A percentile compares a stretch with the other conserved stretches of the same genome.
phyloP scores from a whole-genome alignment of 2,888 invertebrate genomes.

The Yponomeuta sedellus region DNA sequence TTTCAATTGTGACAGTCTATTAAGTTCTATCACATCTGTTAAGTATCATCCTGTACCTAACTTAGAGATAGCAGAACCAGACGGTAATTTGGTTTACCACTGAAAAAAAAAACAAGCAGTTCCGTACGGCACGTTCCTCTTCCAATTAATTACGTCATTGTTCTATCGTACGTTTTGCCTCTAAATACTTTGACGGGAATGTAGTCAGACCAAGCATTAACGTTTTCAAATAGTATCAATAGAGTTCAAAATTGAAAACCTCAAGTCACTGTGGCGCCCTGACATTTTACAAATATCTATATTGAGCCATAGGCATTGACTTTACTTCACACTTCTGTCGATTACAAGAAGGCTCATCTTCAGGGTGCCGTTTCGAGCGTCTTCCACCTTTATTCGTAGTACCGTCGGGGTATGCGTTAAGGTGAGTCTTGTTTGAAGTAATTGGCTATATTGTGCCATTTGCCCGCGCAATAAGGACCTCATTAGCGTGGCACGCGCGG shows the following conservation, averaged over 20 bases:
- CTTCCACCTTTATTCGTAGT: background rate
- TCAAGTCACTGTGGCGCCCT: too few relatives aligned
- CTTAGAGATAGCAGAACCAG: slow-evolving; percentile 36
- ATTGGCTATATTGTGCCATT: slow-evolving; percentile 54
- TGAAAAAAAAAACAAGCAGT: background rate
- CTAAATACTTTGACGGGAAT: background rate
- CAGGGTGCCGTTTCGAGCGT: background rate
- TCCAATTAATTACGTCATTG: background rate
- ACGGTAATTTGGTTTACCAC: slow-evolving; percentile 1
- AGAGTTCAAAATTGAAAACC: too few relatives aligned
- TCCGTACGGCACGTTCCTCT: background rate
- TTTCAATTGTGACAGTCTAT: too few relatives aligned
- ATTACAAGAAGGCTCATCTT: background rate
- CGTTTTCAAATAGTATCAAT: too few relatives aligned
- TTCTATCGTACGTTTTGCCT: background rate
- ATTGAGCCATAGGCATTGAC: too few relatives aligned
- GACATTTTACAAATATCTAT: too few relatives aligned
- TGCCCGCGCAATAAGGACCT: slow-evolving; percentile 25
- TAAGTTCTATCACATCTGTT: too few relatives aligned
- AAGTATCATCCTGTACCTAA: slow-evolving; percentile 16
- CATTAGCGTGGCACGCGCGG: slow-evolving; percentile 21
- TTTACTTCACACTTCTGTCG: background rate
- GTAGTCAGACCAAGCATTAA: background rate
- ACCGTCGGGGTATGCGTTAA: background rate
- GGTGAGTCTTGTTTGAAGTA: slow-evolving; percentile 49